phyloP scores from a whole-genome alignment of 2,888 invertebrate genomes.

The Torymus texanus region DNA sequence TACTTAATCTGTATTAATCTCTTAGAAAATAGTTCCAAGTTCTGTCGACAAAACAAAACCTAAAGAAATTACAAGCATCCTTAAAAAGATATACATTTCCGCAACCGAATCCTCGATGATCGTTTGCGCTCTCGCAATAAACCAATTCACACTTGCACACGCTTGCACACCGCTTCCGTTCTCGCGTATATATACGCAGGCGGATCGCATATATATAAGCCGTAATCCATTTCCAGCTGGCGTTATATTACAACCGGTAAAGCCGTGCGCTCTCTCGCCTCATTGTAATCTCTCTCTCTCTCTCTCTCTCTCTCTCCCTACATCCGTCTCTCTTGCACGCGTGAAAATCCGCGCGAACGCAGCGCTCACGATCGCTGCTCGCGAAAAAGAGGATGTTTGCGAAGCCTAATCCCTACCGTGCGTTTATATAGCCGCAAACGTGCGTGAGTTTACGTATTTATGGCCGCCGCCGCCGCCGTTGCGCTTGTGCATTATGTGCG shows the following conservation, averaged over 20 bases:
- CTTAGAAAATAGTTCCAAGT: too few species aligned
- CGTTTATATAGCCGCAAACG: slow-evolving; percentile 2
- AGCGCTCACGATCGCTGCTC: not conserved
- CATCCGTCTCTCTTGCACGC: slow-evolving; percentile 28
- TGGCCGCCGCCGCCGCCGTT: not conserved
- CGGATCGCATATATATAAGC: slow-evolving; percentile 32
- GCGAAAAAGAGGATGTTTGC: slow-evolving; percentile 61
- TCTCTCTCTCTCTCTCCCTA: not conserved
- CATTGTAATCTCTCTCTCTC: slow-evolving; percentile 24
- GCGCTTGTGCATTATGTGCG: slow-evolving; percentile 48
- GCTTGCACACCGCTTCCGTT: not conserved
- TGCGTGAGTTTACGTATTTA: slow-evolving; percentile 24
- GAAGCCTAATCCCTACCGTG: slow-evolving; percentile 62
- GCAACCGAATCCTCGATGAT: not conserved
- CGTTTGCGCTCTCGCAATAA: not conserved
- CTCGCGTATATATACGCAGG: not conserved
- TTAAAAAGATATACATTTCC: too few species aligned
- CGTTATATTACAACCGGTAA: slow-evolving; percentile 42
- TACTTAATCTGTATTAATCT: too few species aligned
- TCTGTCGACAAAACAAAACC: too few species aligned
- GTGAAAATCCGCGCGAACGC: slow-evolving; percentile 10
- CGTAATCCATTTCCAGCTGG: slow-evolving; percentile 41
- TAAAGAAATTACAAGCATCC: too few species aligned
- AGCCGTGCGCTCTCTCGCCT: slow-evolving; percentile 1
- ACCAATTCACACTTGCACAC: not conserved